phyloP scores from a whole-genome alignment of 2,113 vertebrate genomes.

The Alligator mississippiensis region DNA sequence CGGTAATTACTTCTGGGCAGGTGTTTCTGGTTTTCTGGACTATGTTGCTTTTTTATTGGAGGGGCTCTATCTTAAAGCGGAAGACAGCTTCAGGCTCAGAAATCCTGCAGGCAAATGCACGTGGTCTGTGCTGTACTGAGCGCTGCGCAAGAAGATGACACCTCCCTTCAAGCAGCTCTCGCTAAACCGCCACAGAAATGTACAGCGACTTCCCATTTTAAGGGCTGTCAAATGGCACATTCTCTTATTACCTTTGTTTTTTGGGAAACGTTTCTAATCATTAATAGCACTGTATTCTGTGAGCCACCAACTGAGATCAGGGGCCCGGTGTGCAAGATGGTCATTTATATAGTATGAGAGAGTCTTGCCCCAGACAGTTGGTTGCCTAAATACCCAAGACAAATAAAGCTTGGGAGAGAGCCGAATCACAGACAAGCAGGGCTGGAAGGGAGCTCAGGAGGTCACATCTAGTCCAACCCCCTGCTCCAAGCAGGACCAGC shows the following conservation, averaged over 20 bases:
- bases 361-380: neutral
- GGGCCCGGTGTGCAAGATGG: neutral
- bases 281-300: neutral
- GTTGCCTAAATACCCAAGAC: neutral
- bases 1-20: neutral
- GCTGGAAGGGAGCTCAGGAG: too few relatives aligned
- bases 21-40: neutral
- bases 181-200: neutral
- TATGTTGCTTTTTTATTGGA: neutral
- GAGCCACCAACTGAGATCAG: neutral
- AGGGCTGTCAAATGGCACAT: slow-evolving; percentile 22
- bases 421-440: too few relatives aligned
- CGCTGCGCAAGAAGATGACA: too few relatives aligned
- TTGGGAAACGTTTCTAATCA: slow-evolving; percentile 24
- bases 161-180: neutral
- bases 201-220: neutral
- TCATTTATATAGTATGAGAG: neutral
- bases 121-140: neutral
- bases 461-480: too few relatives aligned
- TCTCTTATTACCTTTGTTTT: neutral
- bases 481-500: too few relatives aligned
- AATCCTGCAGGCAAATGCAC: neutral
- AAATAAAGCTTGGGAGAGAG: neutral
- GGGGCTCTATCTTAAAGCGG: neutral
- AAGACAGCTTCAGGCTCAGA: neutral